phyloP scores from a whole-genome alignment of 1,140 invertebrate genomes.

The Zaprionus taronus region DNA sequence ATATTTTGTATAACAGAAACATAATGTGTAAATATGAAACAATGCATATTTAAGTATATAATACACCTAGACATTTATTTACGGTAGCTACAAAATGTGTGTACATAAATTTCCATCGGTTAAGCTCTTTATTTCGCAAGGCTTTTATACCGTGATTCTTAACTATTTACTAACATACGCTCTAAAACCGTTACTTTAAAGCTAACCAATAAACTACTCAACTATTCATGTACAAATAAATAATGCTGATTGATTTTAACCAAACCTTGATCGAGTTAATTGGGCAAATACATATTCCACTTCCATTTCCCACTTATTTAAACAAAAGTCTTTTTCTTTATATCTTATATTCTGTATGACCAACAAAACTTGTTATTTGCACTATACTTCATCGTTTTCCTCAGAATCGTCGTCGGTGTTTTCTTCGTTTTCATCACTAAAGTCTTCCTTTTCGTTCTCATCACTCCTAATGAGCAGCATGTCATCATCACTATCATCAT shows the following conservation, averaged over 20 bases:
- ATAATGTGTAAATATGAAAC: constrained; percentile 59
- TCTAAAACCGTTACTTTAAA: constrained; percentile 61
- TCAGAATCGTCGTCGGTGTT: constrained; percentile 40
- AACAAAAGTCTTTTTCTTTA: background rate
- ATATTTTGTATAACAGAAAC: constrained; percentile 68
- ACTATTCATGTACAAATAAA: constrained; percentile 43
- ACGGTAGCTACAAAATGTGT: constrained; percentile 56
- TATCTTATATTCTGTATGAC: constrained; percentile 8
- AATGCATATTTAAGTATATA: constrained; percentile 39
- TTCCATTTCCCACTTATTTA: background rate
- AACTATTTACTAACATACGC: constrained; percentile 31
- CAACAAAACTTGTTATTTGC: constrained; percentile 19
- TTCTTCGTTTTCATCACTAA: constrained; percentile 58
- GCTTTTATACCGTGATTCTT: constrained; percentile 37
- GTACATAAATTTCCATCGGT: constrained; percentile 58
- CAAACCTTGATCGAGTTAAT: constrained; percentile 20
- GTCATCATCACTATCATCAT: constrained; percentile 66
- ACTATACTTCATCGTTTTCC: constrained; percentile 22
- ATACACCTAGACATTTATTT: constrained; percentile 48
- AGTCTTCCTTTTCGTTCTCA: constrained; percentile 37
- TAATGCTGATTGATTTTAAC: constrained; percentile 55
- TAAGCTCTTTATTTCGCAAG: constrained; percentile 42
- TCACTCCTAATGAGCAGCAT: constrained; percentile 66
- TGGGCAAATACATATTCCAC: background rate
- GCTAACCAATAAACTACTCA: constrained; percentile 27